Conservation (phyloP, 2,888 invertebrate genomes). For the Meteorus colon region DNA sequence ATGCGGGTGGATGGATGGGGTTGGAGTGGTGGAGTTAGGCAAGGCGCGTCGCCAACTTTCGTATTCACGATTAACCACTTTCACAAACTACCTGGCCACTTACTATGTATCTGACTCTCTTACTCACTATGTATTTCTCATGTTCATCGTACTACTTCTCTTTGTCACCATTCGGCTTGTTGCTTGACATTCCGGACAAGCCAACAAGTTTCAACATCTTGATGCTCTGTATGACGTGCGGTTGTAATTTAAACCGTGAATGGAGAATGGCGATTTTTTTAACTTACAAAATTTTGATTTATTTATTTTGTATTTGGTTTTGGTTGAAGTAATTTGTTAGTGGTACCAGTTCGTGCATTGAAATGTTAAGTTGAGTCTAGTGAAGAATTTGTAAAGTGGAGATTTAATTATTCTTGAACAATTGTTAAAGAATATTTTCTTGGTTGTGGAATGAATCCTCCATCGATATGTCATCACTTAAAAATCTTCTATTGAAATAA, state of each 20-base stretch:
- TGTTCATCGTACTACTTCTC: background rate
- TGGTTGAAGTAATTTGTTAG: too few species aligned
- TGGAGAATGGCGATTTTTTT: background rate
- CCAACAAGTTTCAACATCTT: constrained; percentile 5
- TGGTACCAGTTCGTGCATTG: too few species aligned
- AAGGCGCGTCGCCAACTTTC: constrained; percentile 53
- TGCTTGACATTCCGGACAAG: constrained; percentile 40
- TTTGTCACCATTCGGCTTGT: constrained; percentile 6
- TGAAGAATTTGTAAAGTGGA: too few species aligned
- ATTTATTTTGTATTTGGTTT: background rate
- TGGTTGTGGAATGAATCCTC: too few species aligned
- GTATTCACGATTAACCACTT: constrained; percentile 57
- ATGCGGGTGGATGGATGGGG: background rate
- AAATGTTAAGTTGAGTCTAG: too few species aligned
- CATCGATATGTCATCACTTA: too few species aligned
- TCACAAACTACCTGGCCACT: constrained; percentile 46
- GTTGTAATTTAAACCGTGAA: background rate
- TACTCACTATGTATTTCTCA: constrained; percentile 9
- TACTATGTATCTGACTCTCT: constrained; percentile 29
- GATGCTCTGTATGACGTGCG: background rate
- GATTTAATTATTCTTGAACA: too few species aligned
- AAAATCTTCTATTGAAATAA: too few species aligned
- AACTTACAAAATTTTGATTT: too few species aligned
- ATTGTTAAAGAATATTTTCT: too few species aligned
- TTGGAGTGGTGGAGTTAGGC: constrained; percentile 26